phyloP scores from a whole-genome alignment of 2,888 invertebrate genomes.

The Dasysyrphus tricinctus region DNA sequence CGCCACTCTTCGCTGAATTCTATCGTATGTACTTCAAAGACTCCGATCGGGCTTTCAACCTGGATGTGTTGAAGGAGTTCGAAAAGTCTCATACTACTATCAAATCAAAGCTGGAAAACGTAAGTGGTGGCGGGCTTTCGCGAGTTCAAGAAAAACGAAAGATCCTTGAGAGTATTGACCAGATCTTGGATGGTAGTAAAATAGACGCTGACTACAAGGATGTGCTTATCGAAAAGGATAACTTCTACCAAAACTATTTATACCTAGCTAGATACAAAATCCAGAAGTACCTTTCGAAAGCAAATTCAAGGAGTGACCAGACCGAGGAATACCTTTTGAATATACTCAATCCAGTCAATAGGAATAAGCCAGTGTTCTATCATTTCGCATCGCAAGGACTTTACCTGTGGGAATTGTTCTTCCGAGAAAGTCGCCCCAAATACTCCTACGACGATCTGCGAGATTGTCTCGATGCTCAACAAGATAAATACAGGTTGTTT shows the following conservation, averaged over 20 bases:
- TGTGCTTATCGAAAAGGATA: conserved; percentile 58
- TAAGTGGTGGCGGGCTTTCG: conserved; percentile 29
- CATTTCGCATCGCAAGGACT: conserved; percentile 69
- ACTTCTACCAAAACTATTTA: conserved; percentile 68
- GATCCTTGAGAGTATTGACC: conserved; percentile 54
- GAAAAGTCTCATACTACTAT: conserved; percentile 58
- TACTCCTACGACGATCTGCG: conserved; percentile 62
- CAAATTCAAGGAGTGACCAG: conserved; percentile 45
- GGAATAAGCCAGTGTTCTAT: conserved; percentile 63
- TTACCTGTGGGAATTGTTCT: conserved; percentile 66
- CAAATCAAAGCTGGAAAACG: conserved; percentile 45
- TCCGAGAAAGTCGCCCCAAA: conserved; percentile 66
- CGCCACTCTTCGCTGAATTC: conserved; percentile 69
- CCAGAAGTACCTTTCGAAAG: conserved; percentile 51
- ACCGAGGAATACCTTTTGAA: conserved; percentile 63
- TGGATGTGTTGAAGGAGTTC: conserved; percentile 63
- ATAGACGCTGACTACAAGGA: conserved; percentile 61
- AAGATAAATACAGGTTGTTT: conserved; percentile 62
- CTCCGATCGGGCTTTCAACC: conserved; percentile 54
- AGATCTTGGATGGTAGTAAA: conserved; percentile 39
- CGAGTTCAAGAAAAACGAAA: conserved; percentile 52
- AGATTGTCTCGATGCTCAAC: conserved; percentile 58
- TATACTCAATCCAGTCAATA: conserved; percentile 66
- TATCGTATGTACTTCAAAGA: conserved; percentile 62
- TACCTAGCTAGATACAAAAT: conserved; percentile 53